Evolutionary conservation across 1,140 invertebrate genomes (phyloP).

Genomic region (Eubasilissa regina): DNA sequence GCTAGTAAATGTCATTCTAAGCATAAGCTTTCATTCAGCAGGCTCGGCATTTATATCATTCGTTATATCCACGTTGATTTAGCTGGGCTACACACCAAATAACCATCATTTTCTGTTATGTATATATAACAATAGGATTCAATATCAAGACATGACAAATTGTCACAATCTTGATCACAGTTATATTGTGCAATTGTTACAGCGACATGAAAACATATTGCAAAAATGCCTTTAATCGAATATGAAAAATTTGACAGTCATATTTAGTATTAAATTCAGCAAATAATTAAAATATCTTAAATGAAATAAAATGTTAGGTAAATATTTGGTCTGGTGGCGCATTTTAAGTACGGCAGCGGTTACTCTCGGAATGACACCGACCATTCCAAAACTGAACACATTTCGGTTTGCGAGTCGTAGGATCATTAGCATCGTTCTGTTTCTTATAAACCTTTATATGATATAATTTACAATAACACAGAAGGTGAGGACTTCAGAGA

Average conservation of each 20-base stretch:
- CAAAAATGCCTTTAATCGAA: background rate
- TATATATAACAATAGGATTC: no score
- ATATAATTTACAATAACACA: slow-evolving; percentile 10
- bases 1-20: no score
- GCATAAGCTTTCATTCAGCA: no score
- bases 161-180: no score
- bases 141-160: no score
- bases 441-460: slow-evolving; percentile 12
- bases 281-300: slow-evolving; percentile 21
- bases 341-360: slow-evolving; percentile 8
- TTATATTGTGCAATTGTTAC: background rate
- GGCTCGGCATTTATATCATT: no score
- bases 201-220: background rate
- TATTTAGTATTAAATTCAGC: slow-evolving; percentile 6
- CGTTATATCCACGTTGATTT: no score
- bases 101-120: no score
- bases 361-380: background rate
- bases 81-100: no score
- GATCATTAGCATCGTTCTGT: slow-evolving; percentile 30
- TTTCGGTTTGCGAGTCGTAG: slow-evolving; percentile 34
- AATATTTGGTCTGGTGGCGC: slow-evolving; percentile 30
- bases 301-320: slow-evolving; percentile 16
- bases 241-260: slow-evolving; percentile 20
- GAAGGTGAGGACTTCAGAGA: background rate
- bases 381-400: slow-evolving; percentile 40